Evolutionary conservation across 2,113 vertebrate genomes (phyloP).

Genomic region (Onychorhynchus coronatus): DNA sequence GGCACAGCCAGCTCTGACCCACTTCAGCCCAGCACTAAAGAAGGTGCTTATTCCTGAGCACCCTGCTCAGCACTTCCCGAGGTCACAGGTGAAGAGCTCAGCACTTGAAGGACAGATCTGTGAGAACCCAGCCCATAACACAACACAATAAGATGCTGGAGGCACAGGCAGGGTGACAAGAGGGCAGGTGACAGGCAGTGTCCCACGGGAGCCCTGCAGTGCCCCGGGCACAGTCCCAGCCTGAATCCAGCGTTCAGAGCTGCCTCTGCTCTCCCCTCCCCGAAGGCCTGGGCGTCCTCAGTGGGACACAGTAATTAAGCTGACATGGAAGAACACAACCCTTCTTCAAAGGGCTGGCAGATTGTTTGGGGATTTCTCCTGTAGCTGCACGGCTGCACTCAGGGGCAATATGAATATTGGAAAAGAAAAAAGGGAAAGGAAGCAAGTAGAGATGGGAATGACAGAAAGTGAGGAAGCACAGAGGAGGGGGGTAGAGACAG

Average conservation of each 20-base stretch:
- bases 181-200: neutral
- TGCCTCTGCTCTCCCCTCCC: neutral
- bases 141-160: neutral
- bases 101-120: neutral
- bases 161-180: neutral
- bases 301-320: neutral
- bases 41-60: neutral
- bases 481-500: neutral
- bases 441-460: neutral
- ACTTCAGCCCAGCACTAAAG: neutral
- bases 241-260: neutral
- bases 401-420: neutral
- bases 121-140: fast-evolving
- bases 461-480: neutral
- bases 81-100: neutral
- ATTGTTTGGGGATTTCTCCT: constrained; percentile 19
- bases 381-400: neutral
- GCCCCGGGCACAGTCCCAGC: neutral
- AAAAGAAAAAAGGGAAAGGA: neutral
- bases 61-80: neutral
- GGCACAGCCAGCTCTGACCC: neutral
- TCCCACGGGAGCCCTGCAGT: neutral
- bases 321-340: neutral
- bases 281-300: neutral
- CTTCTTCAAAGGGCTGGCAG: constrained; percentile 35